Evolutionary conservation across 2,888 invertebrate species (phyloP).

Genomic region (Tryphoninae sp.): DNA sequence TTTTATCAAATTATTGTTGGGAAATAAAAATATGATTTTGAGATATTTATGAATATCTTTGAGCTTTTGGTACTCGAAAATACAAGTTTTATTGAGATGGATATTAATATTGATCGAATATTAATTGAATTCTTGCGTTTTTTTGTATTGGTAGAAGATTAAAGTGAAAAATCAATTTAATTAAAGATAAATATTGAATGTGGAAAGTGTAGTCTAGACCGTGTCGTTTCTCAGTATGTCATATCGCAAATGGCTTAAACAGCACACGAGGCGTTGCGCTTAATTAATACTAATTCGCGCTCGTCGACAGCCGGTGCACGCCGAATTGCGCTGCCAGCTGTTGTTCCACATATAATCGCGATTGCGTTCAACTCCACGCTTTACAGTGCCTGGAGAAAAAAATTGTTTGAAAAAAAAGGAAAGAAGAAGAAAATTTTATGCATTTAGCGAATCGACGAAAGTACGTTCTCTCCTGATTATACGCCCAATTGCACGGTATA

Average conservation of each 20-base stretch:
- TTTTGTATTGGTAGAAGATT: too few species aligned
- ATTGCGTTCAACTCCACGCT: slow-evolving; percentile 20
- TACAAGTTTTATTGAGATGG: too few species aligned
- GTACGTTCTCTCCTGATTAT: slow-evolving; percentile 55
- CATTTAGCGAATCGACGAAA: not conserved
- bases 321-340: slow-evolving; percentile 57
- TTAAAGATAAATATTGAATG: too few species aligned
- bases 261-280: slow-evolving; percentile 49
- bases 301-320: slow-evolving; percentile 51
- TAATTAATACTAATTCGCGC: slow-evolving; percentile 61
- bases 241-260: slow-evolving; percentile 48
- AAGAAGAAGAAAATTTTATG: slow-evolving; percentile 2
- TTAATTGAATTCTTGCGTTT: too few species aligned
- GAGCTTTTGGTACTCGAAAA: too few species aligned
- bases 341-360: slow-evolving; percentile 38
- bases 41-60: too few species aligned
- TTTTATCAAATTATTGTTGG: too few species aligned
- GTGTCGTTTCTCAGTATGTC: slow-evolving; percentile 21
- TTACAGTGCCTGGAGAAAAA: slow-evolving; percentile 6
- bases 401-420: not conserved
- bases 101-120: too few species aligned
- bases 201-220: not conserved
- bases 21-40: too few species aligned
- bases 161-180: too few species aligned
- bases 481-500: not conserved